Evolutionary conservation across 2,113 vertebrate genomes (phyloP).

Genomic region (Euleptes europaea): DNA sequence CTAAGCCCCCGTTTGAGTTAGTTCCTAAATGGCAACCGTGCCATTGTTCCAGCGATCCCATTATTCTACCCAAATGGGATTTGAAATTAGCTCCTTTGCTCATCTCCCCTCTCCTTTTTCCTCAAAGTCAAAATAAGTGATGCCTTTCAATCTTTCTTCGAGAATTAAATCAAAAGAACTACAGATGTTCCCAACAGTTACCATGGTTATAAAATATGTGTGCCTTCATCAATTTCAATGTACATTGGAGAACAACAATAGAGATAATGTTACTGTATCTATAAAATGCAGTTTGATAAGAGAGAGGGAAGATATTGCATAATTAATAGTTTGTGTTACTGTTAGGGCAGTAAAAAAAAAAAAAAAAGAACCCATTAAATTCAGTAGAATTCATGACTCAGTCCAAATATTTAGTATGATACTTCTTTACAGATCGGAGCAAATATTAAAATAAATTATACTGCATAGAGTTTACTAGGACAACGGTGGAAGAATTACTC

Average conservation of each 20-base stretch:
- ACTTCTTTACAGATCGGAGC: conserved; percentile 14
- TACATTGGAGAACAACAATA: conserved; percentile 58
- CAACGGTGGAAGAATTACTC: background rate
- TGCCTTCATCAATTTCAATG: conserved; percentile 56
- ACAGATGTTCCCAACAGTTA: conserved; percentile 67
- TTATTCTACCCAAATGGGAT: conserved; percentile 58
- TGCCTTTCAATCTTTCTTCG: conserved; percentile 52
- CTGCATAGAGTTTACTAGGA: background rate
- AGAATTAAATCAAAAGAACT: conserved; percentile 45
- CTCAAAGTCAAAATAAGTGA: conserved; percentile 57
- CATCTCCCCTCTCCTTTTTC: conserved; percentile 42
- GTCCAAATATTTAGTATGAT: conserved; percentile 48
- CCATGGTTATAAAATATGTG: conserved; percentile 64
- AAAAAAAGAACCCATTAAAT: conserved; percentile 11
- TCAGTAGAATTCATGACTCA: conserved; percentile 41
- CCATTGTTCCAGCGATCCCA: conserved; percentile 39
- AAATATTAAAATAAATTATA: conserved; percentile 43
- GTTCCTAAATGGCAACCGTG: conserved; percentile 55
- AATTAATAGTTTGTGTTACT: conserved; percentile 61
- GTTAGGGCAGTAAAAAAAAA: conserved; percentile 23
- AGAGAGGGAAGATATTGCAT: conserved; percentile 31
- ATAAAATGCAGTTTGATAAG: conserved; percentile 53
- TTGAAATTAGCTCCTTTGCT: conserved; percentile 60
- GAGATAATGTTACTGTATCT: conserved; percentile 47
- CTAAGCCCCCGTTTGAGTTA: conserved; percentile 39